Evolutionary conservation across 2,797 vertebrate species (phyloP).

Genomic region (Macroramphosus scolopax): DNA sequence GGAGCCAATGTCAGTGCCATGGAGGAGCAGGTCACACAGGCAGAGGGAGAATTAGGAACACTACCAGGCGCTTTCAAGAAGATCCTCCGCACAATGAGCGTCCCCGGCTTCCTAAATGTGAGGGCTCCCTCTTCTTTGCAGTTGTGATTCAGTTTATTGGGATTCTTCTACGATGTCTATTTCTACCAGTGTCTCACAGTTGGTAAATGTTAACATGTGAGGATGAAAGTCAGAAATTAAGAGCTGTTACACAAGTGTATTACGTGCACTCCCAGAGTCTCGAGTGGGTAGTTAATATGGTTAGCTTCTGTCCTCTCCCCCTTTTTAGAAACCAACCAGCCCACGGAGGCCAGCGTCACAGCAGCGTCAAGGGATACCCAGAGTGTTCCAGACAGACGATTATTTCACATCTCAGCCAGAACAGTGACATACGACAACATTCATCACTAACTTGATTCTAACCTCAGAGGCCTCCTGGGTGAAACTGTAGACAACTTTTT

Average conservation of each 20-base stretch:
- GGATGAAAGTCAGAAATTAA: background rate
- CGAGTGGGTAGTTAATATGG: too few relatives aligned
- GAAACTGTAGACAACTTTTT: constrained; percentile 49
- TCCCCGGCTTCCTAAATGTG: constrained; percentile 85
- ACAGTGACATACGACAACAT: constrained; percentile 54
- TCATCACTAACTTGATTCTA: constrained; percentile 42
- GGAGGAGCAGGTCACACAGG: constrained; percentile 90
- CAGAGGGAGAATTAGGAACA: constrained; percentile 87
- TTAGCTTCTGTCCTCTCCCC: constrained; percentile 32
- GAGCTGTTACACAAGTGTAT: too few relatives aligned
- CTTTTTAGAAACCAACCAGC: constrained; percentile 79
- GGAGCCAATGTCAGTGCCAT: constrained; percentile 82
- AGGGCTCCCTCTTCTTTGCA: constrained; percentile 43
- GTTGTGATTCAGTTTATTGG: too few relatives aligned
- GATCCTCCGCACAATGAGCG: constrained; percentile 86
- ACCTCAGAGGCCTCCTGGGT: constrained; percentile 56
- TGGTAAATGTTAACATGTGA: background rate
- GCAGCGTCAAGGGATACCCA: constrained; percentile 80
- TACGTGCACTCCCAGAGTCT: too few relatives aligned
- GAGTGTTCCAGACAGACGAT: constrained; percentile 90
- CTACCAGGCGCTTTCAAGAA: constrained; percentile 87
- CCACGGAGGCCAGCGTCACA: constrained; percentile 72
- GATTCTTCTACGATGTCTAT: too few relatives aligned
- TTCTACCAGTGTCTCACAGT: background rate
- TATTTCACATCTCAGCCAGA: constrained; percentile 84